Base-by-base conservation (phyloP, 2,797 vertebrate species). In the Sternotherus odoratus region DNA sequence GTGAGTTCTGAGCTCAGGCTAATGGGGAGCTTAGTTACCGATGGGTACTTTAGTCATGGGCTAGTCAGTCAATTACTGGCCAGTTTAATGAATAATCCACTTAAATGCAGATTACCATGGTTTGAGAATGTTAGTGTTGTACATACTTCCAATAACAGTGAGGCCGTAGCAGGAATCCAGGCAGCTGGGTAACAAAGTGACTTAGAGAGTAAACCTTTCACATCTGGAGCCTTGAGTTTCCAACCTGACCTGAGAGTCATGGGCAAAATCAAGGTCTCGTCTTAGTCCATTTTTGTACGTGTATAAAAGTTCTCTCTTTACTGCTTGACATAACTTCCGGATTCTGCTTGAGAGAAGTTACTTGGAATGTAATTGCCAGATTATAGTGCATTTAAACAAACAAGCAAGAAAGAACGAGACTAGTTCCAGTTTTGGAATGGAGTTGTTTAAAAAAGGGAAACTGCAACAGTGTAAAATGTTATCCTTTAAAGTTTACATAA, bases 1-100 rank as follows among this genome's bases (percentile, higher is more conserved):
- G 99, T 99, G 97, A 99, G 99, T 91, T 5, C 7, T 75, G 51
- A n/a, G 12, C 83, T 87, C 77, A 51, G 86, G 69, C 48, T 46
- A 5, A 5, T 12, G 46, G 57, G 60, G 69, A 77, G 7, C 4
- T 26, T 2, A 4, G 83, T 86, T 80, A 12, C 5, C 13, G 48
- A 16, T 51, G 46, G 36, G 8, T 8, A 0, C 16, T 49, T 56
- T 16, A n/a, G 19, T 26, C 28, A 23, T 2, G 8, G 17, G 80
- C 17, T 33, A 39, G 19, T 80, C 11, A 51, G 36, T 36, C 48
- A 69, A 9, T 36, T 66, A 69, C 10, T 69, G 66, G 36, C 9
- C n/a, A 23, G 12, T 69, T 36, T 39, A 39, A 23, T 69, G 21
- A 69, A 23, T 69, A 23, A 39, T 39, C 21, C 10, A 39, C 9